Conservation (phyloP, 2,888 invertebrate species). For the Allophyes oxyacanthae region DNA sequence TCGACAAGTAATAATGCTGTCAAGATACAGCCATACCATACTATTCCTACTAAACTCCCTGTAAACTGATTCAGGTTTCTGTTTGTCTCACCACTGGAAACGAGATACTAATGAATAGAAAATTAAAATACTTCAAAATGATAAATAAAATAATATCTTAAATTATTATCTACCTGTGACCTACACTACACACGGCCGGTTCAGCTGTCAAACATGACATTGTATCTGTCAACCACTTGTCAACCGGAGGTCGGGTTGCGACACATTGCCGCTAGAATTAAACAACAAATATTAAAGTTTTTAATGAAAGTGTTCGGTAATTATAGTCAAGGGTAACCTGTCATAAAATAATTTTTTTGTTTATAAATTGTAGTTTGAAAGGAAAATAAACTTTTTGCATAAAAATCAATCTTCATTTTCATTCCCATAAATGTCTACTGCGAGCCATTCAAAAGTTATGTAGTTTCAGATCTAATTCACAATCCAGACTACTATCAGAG, state of each 20-base stretch:
- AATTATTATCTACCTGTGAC: not conserved
- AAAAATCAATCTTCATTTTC: not conserved
- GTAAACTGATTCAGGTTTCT: too few species aligned
- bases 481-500: too few species aligned
- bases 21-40: too few species aligned
- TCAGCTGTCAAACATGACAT: conserved; percentile 60
- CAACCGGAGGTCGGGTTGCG: conserved; percentile 59
- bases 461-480: too few species aligned
- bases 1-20: too few species aligned
- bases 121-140: too few species aligned
- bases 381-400: conserved; percentile 16
- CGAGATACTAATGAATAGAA: too few species aligned
- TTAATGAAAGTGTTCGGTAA: conserved; percentile 13
- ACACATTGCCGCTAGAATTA: conserved; percentile 54
- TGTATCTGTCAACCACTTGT: conserved; percentile 54
- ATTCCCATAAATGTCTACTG: too few species aligned
- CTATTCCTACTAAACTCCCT: too few species aligned
- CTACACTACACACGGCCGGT: conserved; percentile 36
- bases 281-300: conserved; percentile 29
- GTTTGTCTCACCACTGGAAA: too few species aligned
- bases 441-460: too few species aligned
- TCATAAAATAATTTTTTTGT: conserved; percentile 22
- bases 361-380: not conserved
- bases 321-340: conserved; percentile 46
- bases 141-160: too few species aligned